Evolutionary conservation across 2,888 invertebrate genomes (phyloP).

Genomic region (Drosophila kokeensis): DNA sequence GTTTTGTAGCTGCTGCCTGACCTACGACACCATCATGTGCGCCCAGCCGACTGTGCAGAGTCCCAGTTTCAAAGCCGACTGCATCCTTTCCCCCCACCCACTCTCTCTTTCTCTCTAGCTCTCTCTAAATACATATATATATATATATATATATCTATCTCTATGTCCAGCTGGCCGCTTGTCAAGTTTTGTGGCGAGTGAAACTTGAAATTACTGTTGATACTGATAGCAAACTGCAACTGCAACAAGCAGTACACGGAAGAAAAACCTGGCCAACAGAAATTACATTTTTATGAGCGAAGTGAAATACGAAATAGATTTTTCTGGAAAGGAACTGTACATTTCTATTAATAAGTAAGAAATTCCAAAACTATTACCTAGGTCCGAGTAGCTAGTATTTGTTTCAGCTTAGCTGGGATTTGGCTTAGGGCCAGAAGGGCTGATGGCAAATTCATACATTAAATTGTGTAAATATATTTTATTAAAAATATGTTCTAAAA

Average conservation of each 20-base stretch:
- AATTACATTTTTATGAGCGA: background rate
- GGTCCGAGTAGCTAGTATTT: background rate
- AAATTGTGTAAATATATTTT: conserved; percentile 1
- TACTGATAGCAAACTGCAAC: conserved; percentile 75
- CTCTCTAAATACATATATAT: conserved; percentile 1
- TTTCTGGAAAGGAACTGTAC: background rate
- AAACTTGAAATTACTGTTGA: conserved; percentile 79
- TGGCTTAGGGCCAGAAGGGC: background rate
- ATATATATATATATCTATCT: background rate
- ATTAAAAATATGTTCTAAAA: conserved; percentile 10
- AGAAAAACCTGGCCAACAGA: background rate
- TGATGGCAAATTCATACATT: background rate
- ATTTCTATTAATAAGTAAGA: background rate
- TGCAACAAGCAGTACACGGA: conserved; percentile 29
- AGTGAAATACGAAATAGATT: background rate
- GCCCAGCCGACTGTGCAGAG: conserved; percentile 21
- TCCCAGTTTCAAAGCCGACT: conserved; percentile 31
- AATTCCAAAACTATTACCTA: background rate
- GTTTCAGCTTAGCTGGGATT: background rate
- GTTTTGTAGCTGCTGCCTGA: conserved; percentile 55
- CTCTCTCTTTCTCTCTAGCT: conserved; percentile 5
- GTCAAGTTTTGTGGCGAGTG: conserved; percentile 65
- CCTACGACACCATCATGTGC: conserved; percentile 78
- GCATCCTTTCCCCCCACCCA: conserved; percentile 3
- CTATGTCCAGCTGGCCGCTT: conserved; percentile 35